These are phyloP conservation scores for Vanessa atalanta DNA, from an alignment of 1,140 invertebrate species.

Conservation along the genomic window DNA sequence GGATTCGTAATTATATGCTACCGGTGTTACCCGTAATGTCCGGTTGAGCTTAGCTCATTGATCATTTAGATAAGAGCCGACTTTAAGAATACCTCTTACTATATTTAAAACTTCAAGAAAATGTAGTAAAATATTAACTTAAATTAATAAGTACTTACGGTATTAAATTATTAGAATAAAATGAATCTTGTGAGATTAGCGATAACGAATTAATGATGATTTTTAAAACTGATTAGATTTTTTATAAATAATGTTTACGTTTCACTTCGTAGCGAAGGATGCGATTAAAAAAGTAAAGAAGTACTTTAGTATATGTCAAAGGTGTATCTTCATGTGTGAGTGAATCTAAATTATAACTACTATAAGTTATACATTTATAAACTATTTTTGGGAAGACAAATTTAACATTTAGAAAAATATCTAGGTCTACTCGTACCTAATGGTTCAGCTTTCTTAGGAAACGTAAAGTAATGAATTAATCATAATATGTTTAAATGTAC, in stretches of 20 bases:
- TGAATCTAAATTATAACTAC: background rate
- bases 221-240: too few species aligned
- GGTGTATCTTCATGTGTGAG: background rate
- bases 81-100: background rate
- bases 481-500: too few species aligned
- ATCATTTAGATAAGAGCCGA: background rate
- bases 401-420: background rate
- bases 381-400: slow-evolving; percentile 1
- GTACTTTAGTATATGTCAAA: background rate
- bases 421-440: background rate
- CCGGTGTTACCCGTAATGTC: background rate
- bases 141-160: too few species aligned
- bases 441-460: background rate
- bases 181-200: too few species aligned
- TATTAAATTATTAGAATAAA: too few species aligned
- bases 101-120: too few species aligned
- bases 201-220: too few species aligned
- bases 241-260: too few species aligned
- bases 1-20: background rate
- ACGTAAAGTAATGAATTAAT: background rate
- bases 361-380: background rate
- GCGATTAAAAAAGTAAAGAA: too few species aligned
- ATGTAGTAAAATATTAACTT: too few species aligned
- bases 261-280: too few species aligned
- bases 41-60: background rate